Conservation (phyloP, 2,888 invertebrate genomes). For the Brenthis daphne region DNA sequence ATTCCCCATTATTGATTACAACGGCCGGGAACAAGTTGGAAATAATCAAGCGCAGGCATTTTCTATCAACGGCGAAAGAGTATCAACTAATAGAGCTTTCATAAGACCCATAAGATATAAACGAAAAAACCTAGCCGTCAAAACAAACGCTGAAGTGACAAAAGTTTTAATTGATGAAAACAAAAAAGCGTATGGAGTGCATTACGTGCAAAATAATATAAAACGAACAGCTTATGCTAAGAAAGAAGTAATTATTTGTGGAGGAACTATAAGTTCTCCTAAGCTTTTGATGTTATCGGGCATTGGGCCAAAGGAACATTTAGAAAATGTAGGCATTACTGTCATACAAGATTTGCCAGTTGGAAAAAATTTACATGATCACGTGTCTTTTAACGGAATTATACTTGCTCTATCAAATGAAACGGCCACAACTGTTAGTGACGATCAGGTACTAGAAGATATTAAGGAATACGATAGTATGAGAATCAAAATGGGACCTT, state of each 20-base stretch:
- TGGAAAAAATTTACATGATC: conserved; percentile 68
- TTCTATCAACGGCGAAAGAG: conserved; percentile 77
- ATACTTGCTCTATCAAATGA: conserved; percentile 77
- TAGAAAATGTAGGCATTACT: conserved; percentile 51
- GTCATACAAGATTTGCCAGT: conserved; percentile 60
- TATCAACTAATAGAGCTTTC: conserved; percentile 84
- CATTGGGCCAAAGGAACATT: conserved; percentile 60
- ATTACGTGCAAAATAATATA: conserved; percentile 48
- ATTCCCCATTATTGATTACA: conserved; percentile 79
- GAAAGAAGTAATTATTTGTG: conserved; percentile 64
- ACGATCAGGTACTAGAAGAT: conserved; percentile 62
- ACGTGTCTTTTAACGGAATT: conserved; percentile 69
- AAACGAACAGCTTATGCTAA: conserved; percentile 52
- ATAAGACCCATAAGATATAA: conserved; percentile 83
- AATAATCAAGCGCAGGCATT: conserved; percentile 82
- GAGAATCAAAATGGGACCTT: conserved; percentile 67
- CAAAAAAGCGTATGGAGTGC: conserved; percentile 59
- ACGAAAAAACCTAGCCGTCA: conserved; percentile 74
- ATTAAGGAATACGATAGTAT: conserved; percentile 59
- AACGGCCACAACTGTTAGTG: conserved; percentile 67
- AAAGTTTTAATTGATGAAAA: conserved; percentile 79
- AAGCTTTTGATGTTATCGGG: conserved; percentile 67
- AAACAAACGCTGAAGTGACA: conserved; percentile 76
- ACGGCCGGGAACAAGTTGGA: conserved; percentile 78
- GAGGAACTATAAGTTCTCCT: conserved; percentile 61